These are phyloP conservation scores for Cryptotis parvus DNA, from an alignment of 2,113 vertebrate genomes.

Conservation along the genomic window DNA sequence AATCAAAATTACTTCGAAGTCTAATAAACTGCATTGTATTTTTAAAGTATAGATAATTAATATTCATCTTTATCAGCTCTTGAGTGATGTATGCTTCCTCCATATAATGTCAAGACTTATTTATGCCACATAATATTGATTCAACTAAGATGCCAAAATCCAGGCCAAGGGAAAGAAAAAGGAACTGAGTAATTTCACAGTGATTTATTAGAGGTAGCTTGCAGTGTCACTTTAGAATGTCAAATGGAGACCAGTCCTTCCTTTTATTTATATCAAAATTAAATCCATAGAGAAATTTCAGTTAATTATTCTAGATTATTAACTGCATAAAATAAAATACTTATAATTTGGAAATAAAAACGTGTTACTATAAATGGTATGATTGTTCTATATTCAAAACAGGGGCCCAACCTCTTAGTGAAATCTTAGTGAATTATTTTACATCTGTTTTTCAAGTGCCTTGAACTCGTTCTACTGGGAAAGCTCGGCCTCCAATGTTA, in stretches of 20 bases:
- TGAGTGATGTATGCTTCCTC: slow-evolving; percentile 22
- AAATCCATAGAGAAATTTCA: slow-evolving; percentile 42
- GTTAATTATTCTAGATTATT: slow-evolving; percentile 16
- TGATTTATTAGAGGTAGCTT: neutral
- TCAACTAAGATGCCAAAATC: slow-evolving; percentile 11
- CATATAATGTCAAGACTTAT: neutral
- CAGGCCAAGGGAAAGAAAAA: neutral
- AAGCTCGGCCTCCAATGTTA: slow-evolving; percentile 39
- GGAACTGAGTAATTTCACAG: neutral
- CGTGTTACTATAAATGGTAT: neutral
- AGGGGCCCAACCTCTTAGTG: neutral
- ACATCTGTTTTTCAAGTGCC: slow-evolving; percentile 19
- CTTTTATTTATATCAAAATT: slow-evolving; percentile 57
- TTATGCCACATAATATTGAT: slow-evolving; percentile 7
- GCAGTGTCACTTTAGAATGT: neutral
- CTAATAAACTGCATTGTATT: neutral
- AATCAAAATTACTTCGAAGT: slow-evolving; percentile 20
- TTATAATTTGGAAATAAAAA: slow-evolving; percentile 21
- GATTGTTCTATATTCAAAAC: slow-evolving; percentile 5
- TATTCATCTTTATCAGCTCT: neutral
- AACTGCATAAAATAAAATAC: slow-evolving; percentile 11
- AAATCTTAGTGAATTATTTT: neutral
- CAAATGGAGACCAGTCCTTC: slow-evolving; percentile 18
- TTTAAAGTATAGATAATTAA: neutral
- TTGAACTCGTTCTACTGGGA: slow-evolving; percentile 10